Conservation (phyloP, 2,888 invertebrate genomes). For the Nesidiocoris tenuis region DNA sequence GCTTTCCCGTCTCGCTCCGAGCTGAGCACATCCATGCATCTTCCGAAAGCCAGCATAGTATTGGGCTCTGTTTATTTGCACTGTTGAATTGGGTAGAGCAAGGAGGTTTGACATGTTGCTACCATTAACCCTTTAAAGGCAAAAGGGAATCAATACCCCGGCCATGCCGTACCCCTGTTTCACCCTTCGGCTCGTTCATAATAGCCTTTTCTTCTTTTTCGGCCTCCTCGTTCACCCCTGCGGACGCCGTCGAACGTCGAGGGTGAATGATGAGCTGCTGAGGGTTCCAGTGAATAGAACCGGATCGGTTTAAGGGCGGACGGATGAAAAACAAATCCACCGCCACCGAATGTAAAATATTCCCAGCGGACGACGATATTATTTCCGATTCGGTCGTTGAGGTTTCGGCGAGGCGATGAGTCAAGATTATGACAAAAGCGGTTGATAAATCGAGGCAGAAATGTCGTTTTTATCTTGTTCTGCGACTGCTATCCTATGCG, state of each 20-base stretch:
- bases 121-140: conserved; percentile 25
- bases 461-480: no score
- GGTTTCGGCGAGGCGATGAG: not conserved
- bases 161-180: not conserved
- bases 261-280: not conserved
- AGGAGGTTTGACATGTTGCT: conserved; percentile 16
- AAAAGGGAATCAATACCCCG: conserved; percentile 9
- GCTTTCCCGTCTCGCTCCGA: conserved; percentile 13
- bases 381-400: not conserved
- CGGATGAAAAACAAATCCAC: not conserved
- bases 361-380: not conserved
- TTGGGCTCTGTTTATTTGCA: conserved; percentile 1
- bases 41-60: not conserved
- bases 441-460: not conserved
- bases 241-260: not conserved
- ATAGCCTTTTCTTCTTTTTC: not conserved
- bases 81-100: not conserved
- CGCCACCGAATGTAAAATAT: not conserved
- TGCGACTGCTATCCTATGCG: no score
- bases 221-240: not conserved
- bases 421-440: not conserved
- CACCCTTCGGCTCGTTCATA: not conserved
- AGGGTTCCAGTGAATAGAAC: not conserved
- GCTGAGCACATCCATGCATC: not conserved
- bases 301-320: not conserved